Percentiles rank a stretch among this genome's conserved stretches.
These are phyloP conservation scores for Catalaphyllia jardinei DNA, from an alignment of 64 coral and sea anemone species.

Conservation along the genomic window DNA sequence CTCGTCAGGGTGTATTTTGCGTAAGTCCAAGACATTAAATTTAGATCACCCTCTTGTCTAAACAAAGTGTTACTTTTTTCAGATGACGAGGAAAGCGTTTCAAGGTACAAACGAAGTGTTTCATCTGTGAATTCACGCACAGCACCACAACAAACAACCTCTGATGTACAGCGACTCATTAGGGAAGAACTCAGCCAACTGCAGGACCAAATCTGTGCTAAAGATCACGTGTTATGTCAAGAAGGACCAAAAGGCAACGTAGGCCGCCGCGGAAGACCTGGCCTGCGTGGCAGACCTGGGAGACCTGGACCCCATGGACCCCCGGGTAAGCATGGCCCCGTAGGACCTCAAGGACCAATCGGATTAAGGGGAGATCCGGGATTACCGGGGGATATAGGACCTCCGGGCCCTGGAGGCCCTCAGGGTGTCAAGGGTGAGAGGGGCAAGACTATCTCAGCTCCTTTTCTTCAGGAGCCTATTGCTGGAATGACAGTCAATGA, in stretches of 20 bases:
- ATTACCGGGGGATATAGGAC: slow-evolving; percentile 2
- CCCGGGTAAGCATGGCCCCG: neutral
- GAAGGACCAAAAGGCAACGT: neutral
- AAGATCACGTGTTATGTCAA: neutral
- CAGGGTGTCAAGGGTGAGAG: slow-evolving; percentile 1
- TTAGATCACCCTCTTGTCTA: no score
- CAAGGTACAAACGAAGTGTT: no score
- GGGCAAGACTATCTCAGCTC: neutral
- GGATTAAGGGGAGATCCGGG: slow-evolving; percentile 15
- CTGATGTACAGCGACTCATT: neutral
- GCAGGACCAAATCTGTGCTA: slow-evolving; percentile 6
- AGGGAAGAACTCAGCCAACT: neutral
- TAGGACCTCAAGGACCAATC: slow-evolving; percentile 4
- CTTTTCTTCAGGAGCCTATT: neutral
- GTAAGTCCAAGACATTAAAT: no score
- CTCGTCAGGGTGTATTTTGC: no score
- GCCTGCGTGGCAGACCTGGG: neutral
- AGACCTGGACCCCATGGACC: neutral
- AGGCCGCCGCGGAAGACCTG: neutral
- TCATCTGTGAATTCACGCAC: no score
- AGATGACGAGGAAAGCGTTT: no score
- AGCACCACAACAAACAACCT: neutral
- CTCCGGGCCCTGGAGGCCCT: neutral
- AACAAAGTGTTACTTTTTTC: no score
- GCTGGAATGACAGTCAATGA: slow-evolving; percentile 13